Conservation (phyloP, 2,888 invertebrate genomes). For the Odontocerum albicorne region DNA sequence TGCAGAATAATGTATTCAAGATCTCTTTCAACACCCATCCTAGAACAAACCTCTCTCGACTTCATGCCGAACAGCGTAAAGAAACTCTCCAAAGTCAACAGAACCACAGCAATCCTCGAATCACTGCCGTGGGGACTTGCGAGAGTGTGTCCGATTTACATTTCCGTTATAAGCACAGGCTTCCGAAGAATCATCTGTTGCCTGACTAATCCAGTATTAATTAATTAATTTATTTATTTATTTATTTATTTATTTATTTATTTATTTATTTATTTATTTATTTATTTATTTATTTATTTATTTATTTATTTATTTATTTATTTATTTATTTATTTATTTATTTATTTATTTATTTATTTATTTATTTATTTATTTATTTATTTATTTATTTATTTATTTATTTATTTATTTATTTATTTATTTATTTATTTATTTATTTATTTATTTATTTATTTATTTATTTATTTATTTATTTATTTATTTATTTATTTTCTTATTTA, state of each 20-base stretch:
- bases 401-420: neutral
- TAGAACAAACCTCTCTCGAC: too few species aligned
- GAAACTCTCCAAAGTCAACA: too few species aligned
- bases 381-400: neutral
- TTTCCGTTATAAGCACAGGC: too few species aligned
- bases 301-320: conserved; percentile 14
- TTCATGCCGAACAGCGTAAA: too few species aligned
- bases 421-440: neutral
- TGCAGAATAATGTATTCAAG: too few species aligned
- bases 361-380: neutral
- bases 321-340: neutral
- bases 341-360: neutral
- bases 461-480: neutral
- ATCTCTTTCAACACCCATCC: too few species aligned
- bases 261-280: conserved; percentile 7
- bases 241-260: conserved; percentile 16
- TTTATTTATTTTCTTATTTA: neutral
- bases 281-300: conserved; percentile 5
- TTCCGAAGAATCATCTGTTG: too few species aligned
- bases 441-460: neutral
- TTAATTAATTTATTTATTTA: neutral
- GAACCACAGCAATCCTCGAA: too few species aligned
- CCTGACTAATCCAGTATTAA: neutral
- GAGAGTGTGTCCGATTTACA: too few species aligned
- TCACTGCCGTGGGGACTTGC: too few species aligned